Percentiles rank a stretch among this genome's conserved stretches.
These are phyloP conservation scores for Alcis repandata DNA, from an alignment of 2,888 invertebrate genomes.

Conservation along the genomic window DNA sequence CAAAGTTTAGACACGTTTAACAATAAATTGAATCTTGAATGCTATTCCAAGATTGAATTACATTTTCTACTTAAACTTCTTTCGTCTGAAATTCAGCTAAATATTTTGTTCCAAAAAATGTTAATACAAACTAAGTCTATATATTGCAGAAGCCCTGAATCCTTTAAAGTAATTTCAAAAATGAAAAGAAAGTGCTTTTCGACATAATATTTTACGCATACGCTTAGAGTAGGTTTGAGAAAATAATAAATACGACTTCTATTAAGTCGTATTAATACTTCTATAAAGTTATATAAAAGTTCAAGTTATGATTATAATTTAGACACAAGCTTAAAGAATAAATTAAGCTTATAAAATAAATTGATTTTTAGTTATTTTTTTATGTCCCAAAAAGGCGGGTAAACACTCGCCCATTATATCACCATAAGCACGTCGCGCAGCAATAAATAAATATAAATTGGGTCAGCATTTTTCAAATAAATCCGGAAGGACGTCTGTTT, in stretches of 20 bases:
- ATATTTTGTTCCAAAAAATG: constrained; percentile 9
- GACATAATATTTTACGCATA: background rate
- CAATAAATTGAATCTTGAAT: constrained; percentile 14
- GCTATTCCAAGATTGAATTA: constrained; percentile 18
- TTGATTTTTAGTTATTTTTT: background rate
- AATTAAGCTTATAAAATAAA: too few species aligned
- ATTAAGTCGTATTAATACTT: too few species aligned
- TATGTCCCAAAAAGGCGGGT: background rate
- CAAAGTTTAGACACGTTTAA: constrained; percentile 20
- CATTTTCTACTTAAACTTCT: constrained; percentile 15
- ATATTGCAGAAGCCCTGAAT: background rate
- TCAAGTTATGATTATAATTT: too few species aligned
- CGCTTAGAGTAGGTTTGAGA: too few species aligned
- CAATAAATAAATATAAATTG: constrained; percentile 35
- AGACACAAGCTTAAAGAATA: too few species aligned
- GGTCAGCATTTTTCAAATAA: constrained; percentile 38
- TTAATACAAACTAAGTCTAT: constrained; percentile 7
- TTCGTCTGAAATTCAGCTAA: constrained; percentile 19
- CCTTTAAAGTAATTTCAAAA: background rate
- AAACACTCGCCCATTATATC: constrained; percentile 17
- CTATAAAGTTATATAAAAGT: too few species aligned
- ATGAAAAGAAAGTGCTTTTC: background rate
- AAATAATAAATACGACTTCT: too few species aligned
- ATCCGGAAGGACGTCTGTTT: constrained; percentile 36
- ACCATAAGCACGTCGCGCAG: constrained; percentile 15